Base-by-base conservation (phyloP, 2,113 vertebrate genomes). In the Siphamia tubifer region DNA sequence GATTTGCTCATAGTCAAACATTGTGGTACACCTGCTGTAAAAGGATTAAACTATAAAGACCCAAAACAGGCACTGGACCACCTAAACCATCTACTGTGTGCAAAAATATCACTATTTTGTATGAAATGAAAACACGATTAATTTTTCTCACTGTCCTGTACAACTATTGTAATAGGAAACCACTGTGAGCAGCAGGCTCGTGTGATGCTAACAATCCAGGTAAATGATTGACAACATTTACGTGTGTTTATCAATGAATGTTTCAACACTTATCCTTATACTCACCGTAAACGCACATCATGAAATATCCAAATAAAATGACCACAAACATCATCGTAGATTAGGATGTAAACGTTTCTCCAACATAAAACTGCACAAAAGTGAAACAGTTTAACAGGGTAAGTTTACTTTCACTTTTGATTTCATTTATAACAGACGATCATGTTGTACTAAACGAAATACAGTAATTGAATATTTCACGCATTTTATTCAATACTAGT, bases 351-450 rank as follows among this genome's bases (percentile, higher is more conserved):
- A 15, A 8, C 8, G 13, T 20, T 17, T 11, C 4, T 48, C 8
- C 8, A 17, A n/a, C 4, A 17, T 39, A 6, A 8, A 30, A 48
- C n/a, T n/a, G n/a, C n/a, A 9, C 45, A 48, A 48, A 42, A 58
- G 17, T 53, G 1, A 56, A 68, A 61, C 7, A 32, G 25, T 0
- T 9, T 4, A 35, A 35, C 7, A 3, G 31, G 12, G 17, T 27
- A 5, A 6, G 3, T 8, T 0, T 21, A 76, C 89, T 93, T 93
- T 92, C 90, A 83, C 85, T 93, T 92, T 92, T 87, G 73, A 47
- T 91, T 86, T 79, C 12, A n/a, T n/a, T n/a, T 72, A 47, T 27
- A 20, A 1, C 31, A 30, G 27, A 16, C n/a, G 10, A n/a, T n/a
- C n/a, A n/a, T n/a, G n/a, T n/a, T n/a, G n/a, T n/a, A n/a, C n/a